Base-by-base conservation (phyloP, 1,140 invertebrate genomes). In the Pygmarrhopalites habei region DNA sequence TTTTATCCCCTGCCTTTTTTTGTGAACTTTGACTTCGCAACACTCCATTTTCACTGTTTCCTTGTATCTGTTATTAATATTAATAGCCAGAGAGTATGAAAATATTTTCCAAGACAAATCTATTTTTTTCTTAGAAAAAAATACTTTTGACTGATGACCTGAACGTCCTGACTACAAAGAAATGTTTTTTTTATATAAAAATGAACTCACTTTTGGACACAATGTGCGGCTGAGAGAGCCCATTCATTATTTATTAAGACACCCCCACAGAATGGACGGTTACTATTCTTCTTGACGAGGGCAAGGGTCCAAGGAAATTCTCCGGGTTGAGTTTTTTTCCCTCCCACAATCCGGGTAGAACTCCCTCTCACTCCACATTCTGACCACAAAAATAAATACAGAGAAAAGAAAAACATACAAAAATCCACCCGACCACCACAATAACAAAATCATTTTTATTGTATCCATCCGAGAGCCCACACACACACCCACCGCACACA, bases 191-290 rank as follows among this genome's bases (percentile, higher is more conserved):
- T 28, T 26, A 55, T n/a, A 12, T n/a, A n/a, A n/a, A n/a, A n/a
- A n/a, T n/a, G n/a, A 14, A 43, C 57, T 71, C 67, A 75, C 75
- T 72, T 74, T 60, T 72, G 69, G 35, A 79, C 73, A 66, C 79
- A 80, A 70, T 80, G 79, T 14, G 79, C 79, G 2, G 79, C 79
- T 5, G 79, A 79, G 7, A 77, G 62, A 3, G 80, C 68, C 73
- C 75, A 80, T 39, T 72, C 68, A 25, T 70, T 65, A 63, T 74
- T 72, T 19, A 80, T 76, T 1, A 80, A 64, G 12, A 76, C 73
- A 17, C 76, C 79, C 28, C 79, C 78, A 62, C 79, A 81, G 28
- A 68, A 71, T 2, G 71, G 71, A 28, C 57, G 35, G 29, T 52
- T 58, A 5, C 32, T 35, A 23, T 64, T 64, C 41, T 32, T 62